These are phyloP conservation scores for Lucinisca nassula DNA, from an alignment of 2,888 invertebrate species.

Conservation along the genomic window DNA sequence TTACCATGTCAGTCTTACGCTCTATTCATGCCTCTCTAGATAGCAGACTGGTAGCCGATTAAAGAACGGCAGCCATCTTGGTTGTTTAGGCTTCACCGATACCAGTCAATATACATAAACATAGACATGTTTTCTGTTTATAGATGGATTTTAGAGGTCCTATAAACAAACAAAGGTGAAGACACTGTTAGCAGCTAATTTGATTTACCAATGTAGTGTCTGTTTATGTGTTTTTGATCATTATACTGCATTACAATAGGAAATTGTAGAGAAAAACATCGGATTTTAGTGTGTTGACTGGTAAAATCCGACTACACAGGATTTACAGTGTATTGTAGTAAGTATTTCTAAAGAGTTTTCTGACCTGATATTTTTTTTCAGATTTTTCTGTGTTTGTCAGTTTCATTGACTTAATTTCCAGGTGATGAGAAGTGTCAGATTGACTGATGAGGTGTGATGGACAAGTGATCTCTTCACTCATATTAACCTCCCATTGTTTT, in stretches of 20 bases:
- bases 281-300: neutral
- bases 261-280: neutral
- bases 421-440: neutral
- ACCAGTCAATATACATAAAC: conserved; percentile 5
- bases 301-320: neutral
- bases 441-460: neutral
- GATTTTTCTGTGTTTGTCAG: neutral
- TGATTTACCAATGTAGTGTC: neutral
- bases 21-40: conserved; percentile 1
- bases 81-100: neutral
- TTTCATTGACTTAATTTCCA: neutral
- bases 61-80: neutral
- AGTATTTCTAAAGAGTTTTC: neutral
- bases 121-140: conserved; percentile 3
- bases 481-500: conserved; percentile 7
- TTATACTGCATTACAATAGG: neutral
- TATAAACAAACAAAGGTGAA: neutral
- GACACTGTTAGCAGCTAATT: neutral
- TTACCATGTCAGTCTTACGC: neutral
- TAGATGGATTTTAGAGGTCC: neutral
- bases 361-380: neutral
- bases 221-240: neutral
- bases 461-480: neutral
- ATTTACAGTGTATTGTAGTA: neutral
- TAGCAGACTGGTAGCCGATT: neutral